Percentiles rank a stretch among this genome's conserved stretches.
phyloP scores from a whole-genome alignment of 2,888 invertebrate species.

The Diplazon laetatorius region DNA sequence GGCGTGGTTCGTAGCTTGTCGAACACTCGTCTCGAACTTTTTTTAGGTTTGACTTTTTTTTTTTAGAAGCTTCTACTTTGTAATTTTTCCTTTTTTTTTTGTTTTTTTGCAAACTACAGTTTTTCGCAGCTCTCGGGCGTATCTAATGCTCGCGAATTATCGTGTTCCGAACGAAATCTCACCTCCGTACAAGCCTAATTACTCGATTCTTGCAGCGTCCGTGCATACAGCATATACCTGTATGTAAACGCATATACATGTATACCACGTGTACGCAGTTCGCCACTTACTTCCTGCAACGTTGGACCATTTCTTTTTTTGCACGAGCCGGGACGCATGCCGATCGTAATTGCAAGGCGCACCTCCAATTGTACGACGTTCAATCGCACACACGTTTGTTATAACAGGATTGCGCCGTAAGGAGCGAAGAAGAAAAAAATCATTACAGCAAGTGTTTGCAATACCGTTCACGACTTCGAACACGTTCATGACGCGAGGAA shows the following conservation, averaged over 20 bases:
- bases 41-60: background rate
- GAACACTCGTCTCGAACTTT: background rate
- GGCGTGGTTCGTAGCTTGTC: too few relatives aligned
- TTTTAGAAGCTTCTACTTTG: background rate
- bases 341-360: slow-evolving; percentile 44
- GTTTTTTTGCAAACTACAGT: slow-evolving; percentile 2
- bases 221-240: background rate
- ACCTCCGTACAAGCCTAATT: slow-evolving; percentile 48
- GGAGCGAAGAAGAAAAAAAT: background rate
- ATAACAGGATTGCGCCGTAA: background rate
- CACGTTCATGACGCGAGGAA: too few relatives aligned
- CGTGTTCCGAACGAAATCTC: slow-evolving; percentile 43
- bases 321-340: slow-evolving; percentile 28
- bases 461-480: too few relatives aligned
- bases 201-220: slow-evolving; percentile 1
- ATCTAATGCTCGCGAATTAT: slow-evolving; percentile 26
- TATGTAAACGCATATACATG: too few relatives aligned
- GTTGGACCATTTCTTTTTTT: slow-evolving; percentile 31
- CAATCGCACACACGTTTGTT: background rate
- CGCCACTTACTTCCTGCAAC: slow-evolving; percentile 44
- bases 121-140: slow-evolving; percentile 11
- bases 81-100: slow-evolving; percentile 6
- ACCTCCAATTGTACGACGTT: background rate
- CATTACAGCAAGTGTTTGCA: background rate
- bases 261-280: background rate